Conservation (phyloP, 2,113 vertebrate genomes). For the Accipiter virgatus region DNA sequence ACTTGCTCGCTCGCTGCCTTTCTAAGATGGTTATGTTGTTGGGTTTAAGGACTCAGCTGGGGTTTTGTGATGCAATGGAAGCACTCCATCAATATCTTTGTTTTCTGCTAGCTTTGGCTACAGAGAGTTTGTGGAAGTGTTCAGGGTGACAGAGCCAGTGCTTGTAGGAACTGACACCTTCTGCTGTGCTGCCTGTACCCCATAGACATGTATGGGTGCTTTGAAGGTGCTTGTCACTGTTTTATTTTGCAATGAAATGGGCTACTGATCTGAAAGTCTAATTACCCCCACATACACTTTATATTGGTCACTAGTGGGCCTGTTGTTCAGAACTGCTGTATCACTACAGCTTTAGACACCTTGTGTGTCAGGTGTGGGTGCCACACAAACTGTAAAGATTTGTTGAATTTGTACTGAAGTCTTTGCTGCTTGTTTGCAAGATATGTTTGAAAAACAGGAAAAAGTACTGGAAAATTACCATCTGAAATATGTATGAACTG, state of each 20-base stretch:
- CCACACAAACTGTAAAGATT: not conserved
- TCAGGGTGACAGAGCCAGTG: not conserved
- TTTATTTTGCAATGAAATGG: not conserved
- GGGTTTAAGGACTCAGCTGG: not conserved
- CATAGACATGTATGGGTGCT: fast-evolving
- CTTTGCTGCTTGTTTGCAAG: not conserved
- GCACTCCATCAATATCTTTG: not conserved
- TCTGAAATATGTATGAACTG: not conserved
- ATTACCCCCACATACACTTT: fast-evolving
- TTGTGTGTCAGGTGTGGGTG: not conserved
- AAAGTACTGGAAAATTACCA: not conserved
- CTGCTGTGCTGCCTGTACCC: not conserved
- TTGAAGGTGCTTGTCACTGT: not conserved
- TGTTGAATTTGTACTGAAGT: not conserved
- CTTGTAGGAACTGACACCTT: not conserved
- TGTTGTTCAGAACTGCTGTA: not conserved
- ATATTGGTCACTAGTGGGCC: not conserved
- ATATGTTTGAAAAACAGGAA: not conserved
- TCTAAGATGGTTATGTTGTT: not conserved
- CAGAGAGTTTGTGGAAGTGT: fast-evolving
- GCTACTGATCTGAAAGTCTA: not conserved
- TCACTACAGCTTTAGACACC: not conserved
- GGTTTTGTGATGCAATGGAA: not conserved
- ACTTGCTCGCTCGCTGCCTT: fast-evolving
- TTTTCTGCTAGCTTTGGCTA: not conserved